phyloP scores from a whole-genome alignment of 1,140 invertebrate genomes.

The Oppia nitens region DNA sequence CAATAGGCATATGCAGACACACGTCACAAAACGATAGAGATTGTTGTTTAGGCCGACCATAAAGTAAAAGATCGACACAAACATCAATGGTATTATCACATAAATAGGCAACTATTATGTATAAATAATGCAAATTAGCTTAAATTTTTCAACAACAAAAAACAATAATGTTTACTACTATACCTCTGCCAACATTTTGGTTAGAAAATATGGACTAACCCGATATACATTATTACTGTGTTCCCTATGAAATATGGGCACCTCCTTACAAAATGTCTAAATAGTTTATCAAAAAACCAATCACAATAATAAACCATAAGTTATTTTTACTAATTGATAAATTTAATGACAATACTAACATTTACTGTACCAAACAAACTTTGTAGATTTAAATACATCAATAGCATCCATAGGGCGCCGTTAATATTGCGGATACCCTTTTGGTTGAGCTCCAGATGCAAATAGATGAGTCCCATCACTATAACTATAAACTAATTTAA shows the following conservation, averaged over 20 bases:
- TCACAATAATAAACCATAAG: not conserved
- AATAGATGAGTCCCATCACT: slow-evolving; percentile 73
- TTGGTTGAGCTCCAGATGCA: slow-evolving; percentile 58
- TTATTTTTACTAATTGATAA: not conserved
- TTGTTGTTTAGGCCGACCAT: slow-evolving; percentile 29
- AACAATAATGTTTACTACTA: slow-evolving; percentile 42
- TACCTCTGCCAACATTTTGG: slow-evolving; percentile 67
- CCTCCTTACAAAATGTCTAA: slow-evolving; percentile 83
- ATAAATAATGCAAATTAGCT: too few species aligned
- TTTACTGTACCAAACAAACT: slow-evolving; percentile 75
- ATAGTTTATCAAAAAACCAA: slow-evolving; percentile 22
- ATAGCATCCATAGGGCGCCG: slow-evolving; percentile 77
- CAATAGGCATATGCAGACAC: slow-evolving; percentile 25
- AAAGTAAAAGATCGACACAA: slow-evolving; percentile 66
- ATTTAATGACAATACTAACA: slow-evolving; percentile 50
- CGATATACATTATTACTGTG: slow-evolving; percentile 80
- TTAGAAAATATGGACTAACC: slow-evolving; percentile 78
- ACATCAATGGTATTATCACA: slow-evolving; percentile 59
- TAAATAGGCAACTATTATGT: slow-evolving; percentile 28
- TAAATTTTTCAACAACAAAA: not conserved
- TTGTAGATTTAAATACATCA: slow-evolving; percentile 85
- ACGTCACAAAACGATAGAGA: slow-evolving; percentile 25
- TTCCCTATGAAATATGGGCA: slow-evolving; percentile 79
- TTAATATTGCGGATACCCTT: slow-evolving; percentile 89
- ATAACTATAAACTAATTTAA: slow-evolving; percentile 41